Percentiles rank a stretch among this genome's conserved stretches.
Evolutionary conservation across 2,888 invertebrate genomes (phyloP).

Genomic region (Argyresthia albistria): DNA sequence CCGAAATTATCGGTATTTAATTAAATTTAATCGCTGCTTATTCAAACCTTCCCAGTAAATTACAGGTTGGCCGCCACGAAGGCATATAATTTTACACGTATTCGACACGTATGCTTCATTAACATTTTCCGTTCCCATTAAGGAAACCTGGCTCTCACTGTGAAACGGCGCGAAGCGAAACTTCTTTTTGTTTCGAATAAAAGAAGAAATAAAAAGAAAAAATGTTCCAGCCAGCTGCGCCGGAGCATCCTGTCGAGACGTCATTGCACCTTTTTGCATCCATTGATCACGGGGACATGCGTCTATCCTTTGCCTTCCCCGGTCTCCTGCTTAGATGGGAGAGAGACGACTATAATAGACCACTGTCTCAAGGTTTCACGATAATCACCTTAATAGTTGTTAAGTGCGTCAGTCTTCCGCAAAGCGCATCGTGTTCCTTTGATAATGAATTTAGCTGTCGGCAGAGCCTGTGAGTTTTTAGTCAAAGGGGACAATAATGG

Average conservation of each 20-base stretch:
- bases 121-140: constrained; percentile 63
- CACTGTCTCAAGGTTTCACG: constrained; percentile 26
- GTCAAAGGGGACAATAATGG: constrained; percentile 21
- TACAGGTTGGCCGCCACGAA: constrained; percentile 24
- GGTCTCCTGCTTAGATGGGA: constrained; percentile 16
- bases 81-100: constrained; percentile 40
- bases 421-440: constrained; percentile 39
- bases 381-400: constrained; percentile 30
- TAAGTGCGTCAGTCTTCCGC: constrained; percentile 48
- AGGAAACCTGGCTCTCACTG: constrained; percentile 46
- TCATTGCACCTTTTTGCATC: constrained; percentile 55
- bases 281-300: constrained; percentile 43
- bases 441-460: constrained; percentile 43
- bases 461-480: constrained; percentile 37
- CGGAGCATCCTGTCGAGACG: constrained; percentile 65
- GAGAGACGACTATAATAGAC: constrained; percentile 30
- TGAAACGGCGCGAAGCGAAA: constrained; percentile 61
- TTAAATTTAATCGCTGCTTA: neutral
- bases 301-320: constrained; percentile 34
- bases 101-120: constrained; percentile 49
- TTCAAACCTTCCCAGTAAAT: constrained; percentile 26
- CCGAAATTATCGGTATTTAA: neutral
- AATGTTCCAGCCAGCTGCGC: constrained; percentile 68
- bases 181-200: constrained; percentile 48
- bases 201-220: constrained; percentile 42